Conservation (phyloP, 2,888 invertebrate genomes). For the Ryuthela nishihirai region DNA sequence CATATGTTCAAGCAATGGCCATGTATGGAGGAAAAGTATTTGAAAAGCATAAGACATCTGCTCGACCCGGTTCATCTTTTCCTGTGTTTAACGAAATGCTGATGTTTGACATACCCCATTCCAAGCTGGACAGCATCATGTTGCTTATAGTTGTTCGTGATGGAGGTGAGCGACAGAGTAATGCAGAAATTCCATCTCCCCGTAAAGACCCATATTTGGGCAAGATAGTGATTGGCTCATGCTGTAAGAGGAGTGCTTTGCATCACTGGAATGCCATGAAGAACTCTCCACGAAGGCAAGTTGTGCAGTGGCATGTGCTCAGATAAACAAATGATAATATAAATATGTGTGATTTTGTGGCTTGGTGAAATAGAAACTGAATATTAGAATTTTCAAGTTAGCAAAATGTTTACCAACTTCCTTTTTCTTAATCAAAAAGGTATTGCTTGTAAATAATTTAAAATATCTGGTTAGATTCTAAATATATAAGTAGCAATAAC, state of each 20-base stretch:
- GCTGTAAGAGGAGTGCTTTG: constrained; percentile 10
- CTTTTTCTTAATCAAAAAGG: no score
- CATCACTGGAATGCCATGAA: constrained; percentile 28
- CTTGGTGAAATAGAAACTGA: no score
- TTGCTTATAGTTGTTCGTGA: constrained; percentile 16
- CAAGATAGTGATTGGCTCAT: constrained; percentile 23
- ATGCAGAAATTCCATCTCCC: background rate
- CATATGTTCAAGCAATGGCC: constrained; percentile 29
- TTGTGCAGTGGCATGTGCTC: constrained; percentile 30
- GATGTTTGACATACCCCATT: constrained; percentile 28
- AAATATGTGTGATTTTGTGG: no score
- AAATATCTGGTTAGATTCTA: no score
- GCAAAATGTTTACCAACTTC: no score
- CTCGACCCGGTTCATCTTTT: constrained; percentile 10
- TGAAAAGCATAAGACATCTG: constrained; percentile 25
- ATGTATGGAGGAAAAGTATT: constrained; percentile 27
- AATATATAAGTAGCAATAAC: no score
- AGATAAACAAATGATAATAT: constrained; percentile 8
- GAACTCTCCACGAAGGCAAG: constrained; percentile 24
- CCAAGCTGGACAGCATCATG: constrained; percentile 18
- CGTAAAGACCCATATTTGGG: constrained; percentile 20
- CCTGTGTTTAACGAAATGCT: constrained; percentile 35
- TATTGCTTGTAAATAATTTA: no score
- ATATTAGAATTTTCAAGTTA: no score
- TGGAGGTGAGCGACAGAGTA: background rate